Base-by-base conservation (phyloP, 2,113 vertebrate genomes). In the Salvator merianae region DNA sequence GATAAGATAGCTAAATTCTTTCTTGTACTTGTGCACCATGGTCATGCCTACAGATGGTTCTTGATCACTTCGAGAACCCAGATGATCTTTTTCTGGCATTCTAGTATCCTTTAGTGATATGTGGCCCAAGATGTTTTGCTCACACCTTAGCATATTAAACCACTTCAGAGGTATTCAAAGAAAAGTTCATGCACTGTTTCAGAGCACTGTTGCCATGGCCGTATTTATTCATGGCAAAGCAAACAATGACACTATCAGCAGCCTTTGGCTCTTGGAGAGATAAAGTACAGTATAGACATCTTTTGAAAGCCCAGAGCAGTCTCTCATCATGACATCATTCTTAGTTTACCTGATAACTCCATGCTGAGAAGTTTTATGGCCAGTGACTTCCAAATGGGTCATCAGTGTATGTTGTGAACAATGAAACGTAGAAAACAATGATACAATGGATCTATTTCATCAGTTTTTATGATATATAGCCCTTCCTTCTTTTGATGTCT, bases 391-490 rank as follows among this genome's bases (percentile, higher is more conserved):
- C 28, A 63, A n/a, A 76, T 53, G 13, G 24, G 20, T n/a, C 20
- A 59, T 59, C n/a, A 59, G 32, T 77, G 76, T 62, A 50, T 4
- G 50, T 34, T 34, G 30, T 53, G 18, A 77, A 20, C 59, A 24
- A 30, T 68, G 28, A 16, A 79, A 24, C 38, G 9, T 63, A 78
- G 63, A 18, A 47, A 43, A 68, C 7, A 1, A 20, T 68, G 26
- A 20, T 10, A 50, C 63, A 68, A 5, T 30, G 63, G 36, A n/a
- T 79, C 28, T 85, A 85, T 86, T 81, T 59, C 84, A 88, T 82
- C 32, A 81, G 26, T 24, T 34, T 89, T 73, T 65, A 86, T 65
- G 66, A 82, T n/a, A n/a, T 16, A 73, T 40, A 38, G 28, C 82
- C 73, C 84, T 32, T 40, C 40, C 28, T 78, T 43, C 28, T 30